These are phyloP conservation scores for Oryzias javanicus DNA, from an alignment of 2,113 vertebrate species.

Conservation along the genomic window DNA sequence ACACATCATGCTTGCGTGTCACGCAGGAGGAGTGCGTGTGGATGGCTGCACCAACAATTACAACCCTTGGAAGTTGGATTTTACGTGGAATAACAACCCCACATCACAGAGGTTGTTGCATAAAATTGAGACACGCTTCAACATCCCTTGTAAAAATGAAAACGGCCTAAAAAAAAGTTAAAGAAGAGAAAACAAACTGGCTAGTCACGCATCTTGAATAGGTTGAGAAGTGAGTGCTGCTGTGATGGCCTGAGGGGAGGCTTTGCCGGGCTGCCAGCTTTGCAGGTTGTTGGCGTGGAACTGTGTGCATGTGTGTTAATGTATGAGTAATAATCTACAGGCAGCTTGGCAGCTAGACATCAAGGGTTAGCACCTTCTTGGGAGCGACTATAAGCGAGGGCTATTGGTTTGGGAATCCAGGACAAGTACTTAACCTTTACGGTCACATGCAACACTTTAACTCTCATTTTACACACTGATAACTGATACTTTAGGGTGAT, in stretches of 20 bases:
- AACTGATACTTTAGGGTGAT: no score
- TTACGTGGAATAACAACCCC: slow-evolving; percentile 66
- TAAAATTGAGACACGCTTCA: slow-evolving; percentile 71
- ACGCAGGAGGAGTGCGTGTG: slow-evolving; percentile 43
- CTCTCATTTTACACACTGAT: no score
- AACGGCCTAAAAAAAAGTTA: slow-evolving; percentile 42
- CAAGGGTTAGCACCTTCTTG: slow-evolving; percentile 34
- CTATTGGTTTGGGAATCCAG: slow-evolving; percentile 46
- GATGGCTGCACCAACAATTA: slow-evolving; percentile 44
- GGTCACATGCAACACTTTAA: slow-evolving; percentile 26
- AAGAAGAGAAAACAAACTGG: slow-evolving; percentile 55
- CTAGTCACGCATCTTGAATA: slow-evolving; percentile 72
- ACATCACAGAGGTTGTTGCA: slow-evolving; percentile 60
- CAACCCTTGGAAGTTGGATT: slow-evolving; percentile 56
- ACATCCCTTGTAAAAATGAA: slow-evolving; percentile 74
- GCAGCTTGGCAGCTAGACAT: slow-evolving; percentile 42
- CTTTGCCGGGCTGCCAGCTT: slow-evolving; percentile 28
- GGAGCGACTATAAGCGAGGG: slow-evolving; percentile 42
- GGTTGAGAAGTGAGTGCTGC: slow-evolving; percentile 51
- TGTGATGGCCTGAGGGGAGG: slow-evolving; percentile 36
- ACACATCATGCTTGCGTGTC: slow-evolving; percentile 54
- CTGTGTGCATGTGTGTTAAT: slow-evolving; percentile 15
- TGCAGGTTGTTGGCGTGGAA: slow-evolving; percentile 20
- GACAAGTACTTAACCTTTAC: slow-evolving; percentile 21
- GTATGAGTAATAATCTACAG: slow-evolving; percentile 38